phyloP scores from a whole-genome alignment of 2,113 vertebrate genomes.

The Lathamus discolor region DNA sequence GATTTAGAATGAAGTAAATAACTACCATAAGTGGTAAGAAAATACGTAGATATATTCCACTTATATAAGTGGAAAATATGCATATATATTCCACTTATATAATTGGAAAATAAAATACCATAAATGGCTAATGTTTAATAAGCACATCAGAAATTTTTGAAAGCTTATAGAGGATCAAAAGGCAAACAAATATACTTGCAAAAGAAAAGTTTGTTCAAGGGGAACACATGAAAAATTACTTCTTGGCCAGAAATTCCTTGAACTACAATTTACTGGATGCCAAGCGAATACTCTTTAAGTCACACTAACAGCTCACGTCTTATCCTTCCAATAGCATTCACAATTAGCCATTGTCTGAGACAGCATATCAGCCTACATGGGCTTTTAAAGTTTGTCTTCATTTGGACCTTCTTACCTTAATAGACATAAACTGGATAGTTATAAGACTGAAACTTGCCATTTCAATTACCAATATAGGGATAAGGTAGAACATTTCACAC shows the following conservation, averaged over 20 bases:
- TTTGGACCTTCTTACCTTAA: background rate
- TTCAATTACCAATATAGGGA: background rate
- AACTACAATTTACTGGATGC: background rate
- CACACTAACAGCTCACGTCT: accelerated
- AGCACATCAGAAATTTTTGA: background rate
- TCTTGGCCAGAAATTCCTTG: background rate
- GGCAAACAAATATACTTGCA: background rate
- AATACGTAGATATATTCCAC: background rate
- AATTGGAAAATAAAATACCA: background rate
- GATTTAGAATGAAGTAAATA: background rate
- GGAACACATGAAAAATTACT: background rate
- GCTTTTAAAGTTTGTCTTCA: background rate
- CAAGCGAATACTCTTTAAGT: background rate
- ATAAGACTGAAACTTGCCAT: background rate
- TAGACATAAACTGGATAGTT: background rate
- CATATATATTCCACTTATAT: background rate
- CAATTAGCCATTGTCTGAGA: background rate
- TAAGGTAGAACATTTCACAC: background rate
- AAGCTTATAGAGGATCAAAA: background rate
- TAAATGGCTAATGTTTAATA: background rate
- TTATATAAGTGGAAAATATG: background rate
- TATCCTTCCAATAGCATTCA: background rate
- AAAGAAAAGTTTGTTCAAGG: background rate
- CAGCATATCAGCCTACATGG: accelerated
- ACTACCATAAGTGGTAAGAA: background rate